Evolutionary conservation across 2,797 vertebrate genomes (phyloP).

Genomic region (Gymnodraco acuticeps): DNA sequence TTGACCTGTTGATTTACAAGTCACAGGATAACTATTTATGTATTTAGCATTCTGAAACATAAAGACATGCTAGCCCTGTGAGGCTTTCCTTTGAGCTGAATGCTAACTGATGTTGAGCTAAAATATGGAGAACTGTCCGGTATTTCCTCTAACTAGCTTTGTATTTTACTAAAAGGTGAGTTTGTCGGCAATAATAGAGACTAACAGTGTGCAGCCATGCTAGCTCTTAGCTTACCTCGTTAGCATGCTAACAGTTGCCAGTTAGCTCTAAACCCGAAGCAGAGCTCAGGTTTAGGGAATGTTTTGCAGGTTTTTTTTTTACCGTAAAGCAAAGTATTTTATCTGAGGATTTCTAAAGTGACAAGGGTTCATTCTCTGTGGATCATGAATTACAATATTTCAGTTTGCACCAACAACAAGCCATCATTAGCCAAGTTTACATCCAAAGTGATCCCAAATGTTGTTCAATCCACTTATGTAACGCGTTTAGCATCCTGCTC

Average conservation of each 20-base stretch:
- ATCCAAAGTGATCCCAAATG: background rate
- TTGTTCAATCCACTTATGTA: background rate
- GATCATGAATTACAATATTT: constrained; percentile 5
- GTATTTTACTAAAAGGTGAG: too few species aligned
- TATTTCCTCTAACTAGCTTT: too few species aligned
- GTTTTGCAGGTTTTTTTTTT: constrained; percentile 1
- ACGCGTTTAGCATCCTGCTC: constrained; percentile 23
- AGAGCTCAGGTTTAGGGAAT: background rate
- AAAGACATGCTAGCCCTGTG: too few species aligned
- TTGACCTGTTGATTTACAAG: background rate
- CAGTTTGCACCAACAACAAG: background rate
- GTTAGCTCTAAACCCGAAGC: constrained; percentile 13
- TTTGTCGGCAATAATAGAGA: background rate
- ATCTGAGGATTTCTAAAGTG: background rate
- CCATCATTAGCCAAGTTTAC: background rate
- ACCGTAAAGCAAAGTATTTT: background rate
- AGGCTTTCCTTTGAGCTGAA: too few species aligned
- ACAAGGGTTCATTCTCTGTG: background rate
- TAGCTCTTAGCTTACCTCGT: constrained; percentile 15
- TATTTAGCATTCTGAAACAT: too few species aligned
- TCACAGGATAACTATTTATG: too few species aligned
- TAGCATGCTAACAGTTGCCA: constrained; percentile 13
- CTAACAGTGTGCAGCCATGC: constrained; percentile 8
- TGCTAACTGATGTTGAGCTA: too few species aligned
- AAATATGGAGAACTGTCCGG: too few species aligned